Evolutionary conservation across 2,888 invertebrate genomes (phyloP).

Genomic region (Therioaphis trifolii): DNA sequence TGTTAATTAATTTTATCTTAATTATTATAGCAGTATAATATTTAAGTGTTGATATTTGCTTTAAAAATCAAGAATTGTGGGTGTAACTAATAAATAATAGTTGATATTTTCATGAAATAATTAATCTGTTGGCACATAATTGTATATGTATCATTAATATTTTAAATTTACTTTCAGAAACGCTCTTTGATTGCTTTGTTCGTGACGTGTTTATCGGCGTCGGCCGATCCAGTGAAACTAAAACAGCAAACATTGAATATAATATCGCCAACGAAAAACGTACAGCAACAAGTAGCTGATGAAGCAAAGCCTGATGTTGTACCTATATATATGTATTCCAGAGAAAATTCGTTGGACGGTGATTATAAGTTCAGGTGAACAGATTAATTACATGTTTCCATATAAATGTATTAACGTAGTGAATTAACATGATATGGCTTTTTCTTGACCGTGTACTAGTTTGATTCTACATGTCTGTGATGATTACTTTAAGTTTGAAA

Average conservation of each 20-base stretch:
- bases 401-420: not conserved
- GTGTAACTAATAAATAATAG: conserved; percentile 7
- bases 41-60: not conserved
- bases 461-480: not conserved
- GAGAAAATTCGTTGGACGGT: conserved; percentile 53
- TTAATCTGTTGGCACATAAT: not conserved
- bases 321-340: conserved; percentile 38
- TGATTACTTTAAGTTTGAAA: too few relatives aligned
- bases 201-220: conserved; percentile 38
- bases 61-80: not conserved
- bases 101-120: not conserved
- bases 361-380: conserved; percentile 55
- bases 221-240: conserved; percentile 35
- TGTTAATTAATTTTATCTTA: not conserved
- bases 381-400: not conserved
- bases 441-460: conserved; percentile 1
- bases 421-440: not conserved
- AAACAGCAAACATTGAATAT: not conserved
- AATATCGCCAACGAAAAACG: not conserved
- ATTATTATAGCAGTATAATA: not conserved
- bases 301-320: conserved; percentile 37
- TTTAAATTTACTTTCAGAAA: conserved; percentile 51
- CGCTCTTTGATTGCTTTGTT: conserved; percentile 11
- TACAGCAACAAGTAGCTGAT: conserved; percentile 1
- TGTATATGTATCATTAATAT: not conserved